These are phyloP conservation scores for Bombus ignitus DNA, from an alignment of 1,140 invertebrate genomes.

Conservation along the genomic window DNA sequence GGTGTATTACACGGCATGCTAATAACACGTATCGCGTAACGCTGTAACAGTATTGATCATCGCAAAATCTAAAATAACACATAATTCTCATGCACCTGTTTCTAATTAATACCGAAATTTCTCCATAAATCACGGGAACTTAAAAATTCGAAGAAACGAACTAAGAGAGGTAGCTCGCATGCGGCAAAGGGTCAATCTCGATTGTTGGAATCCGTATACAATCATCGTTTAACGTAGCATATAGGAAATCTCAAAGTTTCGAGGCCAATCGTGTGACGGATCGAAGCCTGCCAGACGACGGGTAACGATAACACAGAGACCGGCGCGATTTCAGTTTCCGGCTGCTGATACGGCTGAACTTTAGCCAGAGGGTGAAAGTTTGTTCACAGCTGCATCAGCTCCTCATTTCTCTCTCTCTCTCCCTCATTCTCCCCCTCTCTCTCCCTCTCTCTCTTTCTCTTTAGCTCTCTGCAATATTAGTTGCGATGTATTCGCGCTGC, in stretches of 20 bases:
- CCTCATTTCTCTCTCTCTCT: neutral
- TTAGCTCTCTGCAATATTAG: neutral
- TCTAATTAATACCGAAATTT: neutral
- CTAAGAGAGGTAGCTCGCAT: neutral
- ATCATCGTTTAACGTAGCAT: slow-evolving; percentile 16
- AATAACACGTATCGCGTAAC: neutral
- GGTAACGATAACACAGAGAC: slow-evolving; percentile 19
- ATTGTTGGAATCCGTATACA: slow-evolving; percentile 18
- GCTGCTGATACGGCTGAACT: slow-evolving; percentile 44
- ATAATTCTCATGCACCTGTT: neutral
- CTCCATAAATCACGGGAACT: neutral
- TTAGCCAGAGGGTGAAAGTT: slow-evolving; percentile 56
- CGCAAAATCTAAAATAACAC: neutral
- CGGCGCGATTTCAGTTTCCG: slow-evolving; percentile 26
- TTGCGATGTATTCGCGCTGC: slow-evolving; percentile 48
- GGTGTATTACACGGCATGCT: neutral
- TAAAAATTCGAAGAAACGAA: neutral
- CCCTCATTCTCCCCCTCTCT: neutral
- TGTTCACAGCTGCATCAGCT: slow-evolving; percentile 55
- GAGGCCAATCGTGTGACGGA: slow-evolving; percentile 19
- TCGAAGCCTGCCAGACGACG: slow-evolving; percentile 7
- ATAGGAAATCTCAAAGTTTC: slow-evolving; percentile 23
- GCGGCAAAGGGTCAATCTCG: neutral
- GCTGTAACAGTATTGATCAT: neutral
- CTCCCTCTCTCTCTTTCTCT: neutral